phyloP scores from a whole-genome alignment of 2,797 vertebrate genomes.

The Leptodactylus fallax region DNA sequence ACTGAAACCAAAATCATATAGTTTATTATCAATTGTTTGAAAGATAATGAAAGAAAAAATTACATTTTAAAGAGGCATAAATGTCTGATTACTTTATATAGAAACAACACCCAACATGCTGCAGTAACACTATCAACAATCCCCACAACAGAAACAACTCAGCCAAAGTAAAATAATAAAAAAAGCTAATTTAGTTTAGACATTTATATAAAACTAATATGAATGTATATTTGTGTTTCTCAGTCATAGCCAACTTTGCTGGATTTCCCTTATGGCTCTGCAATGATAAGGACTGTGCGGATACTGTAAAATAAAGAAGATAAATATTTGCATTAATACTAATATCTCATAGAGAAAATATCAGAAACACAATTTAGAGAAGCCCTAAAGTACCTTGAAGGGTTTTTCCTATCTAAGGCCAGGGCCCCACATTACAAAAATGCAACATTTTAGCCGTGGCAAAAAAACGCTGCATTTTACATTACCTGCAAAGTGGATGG shows the following conservation, averaged over 20 bases:
- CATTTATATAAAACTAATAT: background rate
- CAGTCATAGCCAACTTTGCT: background rate
- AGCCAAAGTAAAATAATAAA: background rate
- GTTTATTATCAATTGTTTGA: conserved; percentile 22
- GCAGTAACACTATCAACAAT: background rate
- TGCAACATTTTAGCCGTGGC: no score
- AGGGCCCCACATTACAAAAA: no score
- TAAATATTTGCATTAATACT: background rate
- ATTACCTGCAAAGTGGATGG: no score
- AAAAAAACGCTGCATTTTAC: no score
- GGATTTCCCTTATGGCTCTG: background rate
- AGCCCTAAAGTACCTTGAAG: background rate
- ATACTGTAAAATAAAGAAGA: conserved; percentile 44
- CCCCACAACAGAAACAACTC: background rate
- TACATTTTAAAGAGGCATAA: background rate
- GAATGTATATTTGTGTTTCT: background rate
- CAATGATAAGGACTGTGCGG: conserved; percentile 27
- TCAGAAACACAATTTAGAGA: no score
- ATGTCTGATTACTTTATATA: background rate
- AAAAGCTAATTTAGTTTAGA: background rate
- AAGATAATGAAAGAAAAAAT: background rate
- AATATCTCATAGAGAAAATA: background rate
- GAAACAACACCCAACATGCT: background rate
- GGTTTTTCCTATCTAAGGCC: no score
- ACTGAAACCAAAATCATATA: background rate